A percentile compares a stretch with the other conserved stretches of the same genome.
Evolutionary conservation across 2,797 vertebrate genomes (phyloP).

Genomic region (Platyrinchus mystaceus): DNA sequence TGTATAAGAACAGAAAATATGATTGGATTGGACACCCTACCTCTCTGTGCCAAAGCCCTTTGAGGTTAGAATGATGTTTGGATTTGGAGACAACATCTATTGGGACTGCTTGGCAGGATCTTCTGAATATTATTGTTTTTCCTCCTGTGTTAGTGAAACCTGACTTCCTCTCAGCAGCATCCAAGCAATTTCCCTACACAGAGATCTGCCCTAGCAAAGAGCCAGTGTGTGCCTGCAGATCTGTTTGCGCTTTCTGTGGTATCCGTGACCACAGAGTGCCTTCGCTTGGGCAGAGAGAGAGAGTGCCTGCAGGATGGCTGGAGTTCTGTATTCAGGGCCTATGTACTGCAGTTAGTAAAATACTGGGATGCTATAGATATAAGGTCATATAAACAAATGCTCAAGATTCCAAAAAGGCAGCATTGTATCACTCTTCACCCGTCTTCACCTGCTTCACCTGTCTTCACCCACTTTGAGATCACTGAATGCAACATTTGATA

Average conservation of each 20-base stretch:
- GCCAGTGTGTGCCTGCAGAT: background rate
- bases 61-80: background rate
- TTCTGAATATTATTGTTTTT: background rate
- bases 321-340: background rate
- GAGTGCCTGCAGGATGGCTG: background rate
- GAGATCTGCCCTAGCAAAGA: background rate
- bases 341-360: background rate
- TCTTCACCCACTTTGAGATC: background rate
- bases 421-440: background rate
- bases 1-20: background rate
- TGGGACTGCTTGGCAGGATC: background rate
- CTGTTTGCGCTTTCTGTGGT: background rate
- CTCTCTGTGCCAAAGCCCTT: background rate
- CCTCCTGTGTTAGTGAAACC: background rate
- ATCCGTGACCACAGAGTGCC: accelerated
- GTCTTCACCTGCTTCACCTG: background rate
- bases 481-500: background rate
- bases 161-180: background rate
- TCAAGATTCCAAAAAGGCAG: background rate
- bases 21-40: background rate
- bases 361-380: background rate
- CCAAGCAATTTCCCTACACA: background rate
- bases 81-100: background rate
- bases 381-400: background rate
- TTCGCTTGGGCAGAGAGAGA: background rate